Base-by-base conservation (phyloP, 2,888 invertebrate species). In the Polia nebulosa region DNA sequence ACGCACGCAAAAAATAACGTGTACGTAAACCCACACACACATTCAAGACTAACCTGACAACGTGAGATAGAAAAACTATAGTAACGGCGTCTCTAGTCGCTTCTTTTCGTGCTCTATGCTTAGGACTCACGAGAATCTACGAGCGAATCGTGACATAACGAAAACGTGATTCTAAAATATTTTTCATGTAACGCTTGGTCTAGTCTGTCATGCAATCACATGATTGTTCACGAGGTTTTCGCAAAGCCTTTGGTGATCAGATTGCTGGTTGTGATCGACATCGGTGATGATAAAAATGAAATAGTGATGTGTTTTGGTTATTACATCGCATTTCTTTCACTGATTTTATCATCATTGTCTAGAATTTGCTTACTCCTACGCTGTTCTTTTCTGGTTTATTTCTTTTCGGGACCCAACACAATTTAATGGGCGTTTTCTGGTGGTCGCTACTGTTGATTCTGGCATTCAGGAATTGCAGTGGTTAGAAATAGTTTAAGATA, bases 131-230 rank as follows among this genome's bases (percentile, higher is more conserved):
- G 51, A 65, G 29, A n/a, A 11, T 76, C 49, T 60, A 53, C 39
- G 49, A 68, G 56, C 20, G 39, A 53, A 59, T 58, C 60, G 69
- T 79, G 78, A 72, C 61, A 52, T 68, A 53, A 72, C 45, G 25
- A 20, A 59, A 25, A 44, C 61, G 74, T 62, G 76, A 69, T 80
- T 76, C 76, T 69, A 66, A 61, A 64, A 66, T 60, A 53, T 52
- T 65, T 72, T 77, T 72, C 22, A 72, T 45, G 51, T 39, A 49
- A 53, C 41, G 32, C 47, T 47, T 41, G 44, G 56, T 70, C 25
- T 57, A 53, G 72, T 74, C 72, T 72, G 47, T 27, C 72, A 72
- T 47, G 45, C 41, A 25, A 65, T 75, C 27, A 59, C 36, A 32
- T 64, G n/a, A n/a, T n/a, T n/a, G 73, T 39, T 58, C 57, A 63